Base-by-base conservation (phyloP, 1,140 invertebrate species). In the Pectinophora gossypiella region DNA sequence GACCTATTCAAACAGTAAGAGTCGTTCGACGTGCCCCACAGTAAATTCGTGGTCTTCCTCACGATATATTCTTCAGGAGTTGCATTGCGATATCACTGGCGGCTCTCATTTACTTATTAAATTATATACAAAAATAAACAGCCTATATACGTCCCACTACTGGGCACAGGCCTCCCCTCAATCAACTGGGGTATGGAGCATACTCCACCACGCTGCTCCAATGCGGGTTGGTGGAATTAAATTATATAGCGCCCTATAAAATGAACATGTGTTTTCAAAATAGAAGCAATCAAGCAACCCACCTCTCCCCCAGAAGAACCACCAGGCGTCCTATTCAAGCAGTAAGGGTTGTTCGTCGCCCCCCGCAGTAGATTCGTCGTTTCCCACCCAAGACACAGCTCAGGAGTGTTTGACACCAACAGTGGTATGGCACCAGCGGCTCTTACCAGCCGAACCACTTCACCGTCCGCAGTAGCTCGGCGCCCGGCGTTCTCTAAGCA, bases 291-390 rank as follows among this genome's bases (percentile, higher is more conserved):
- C n/a, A n/a, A n/a, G n/a, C n/a, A n/a, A 32, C 27, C 70, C 63
- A 93, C 93, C 83, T 95, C 94, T 5, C 93, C 94, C 1, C 94
- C 93, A 0, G 93, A 94, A 2, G 93, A 94, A n/a, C 95, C 95
- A 0, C 94, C 95, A 10, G 90, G 61, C 0, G 91, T 92, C 45
- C 90, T 79, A 1, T 84, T 80, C 4, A 88, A 67, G 64, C 95
- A 90, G 64, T 96, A 96, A 0, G 96, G 95, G 86, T 97, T 98
- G 21, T 89, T 88, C 0, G 95, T 95, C 32, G 86, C 75, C 0
- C 96, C 96, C 0, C 54, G 57, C 16, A 81, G 43, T 15, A 89
- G 78, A 84, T 96, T 96, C 5, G 79, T 82, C 0, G 90, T 91
- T 70, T 95, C 93, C 81, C 90, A 91, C 56, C 91, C 91, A 19